Evolutionary conservation across 2,888 invertebrate species (phyloP).

Genomic region (Xylota segnis): DNA sequence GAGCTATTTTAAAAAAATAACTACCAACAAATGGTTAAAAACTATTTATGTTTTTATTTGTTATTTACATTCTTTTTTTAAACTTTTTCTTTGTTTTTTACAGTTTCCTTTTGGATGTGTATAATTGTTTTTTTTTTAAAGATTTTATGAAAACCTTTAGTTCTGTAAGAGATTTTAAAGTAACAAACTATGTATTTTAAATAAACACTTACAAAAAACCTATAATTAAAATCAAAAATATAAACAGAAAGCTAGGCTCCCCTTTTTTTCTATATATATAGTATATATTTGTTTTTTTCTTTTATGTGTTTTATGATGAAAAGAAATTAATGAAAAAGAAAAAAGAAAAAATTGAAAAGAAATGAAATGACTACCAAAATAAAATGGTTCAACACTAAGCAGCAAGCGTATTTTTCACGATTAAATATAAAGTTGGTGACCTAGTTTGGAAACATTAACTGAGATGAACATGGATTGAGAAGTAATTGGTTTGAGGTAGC

Average conservation of each 20-base stretch:
- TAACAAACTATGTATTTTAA: constrained; percentile 43
- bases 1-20: constrained; percentile 26
- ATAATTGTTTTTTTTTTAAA: constrained; percentile 51
- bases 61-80: constrained; percentile 42
- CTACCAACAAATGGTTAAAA: constrained; percentile 51
- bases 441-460: constrained; percentile 58
- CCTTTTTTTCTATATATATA: constrained; percentile 27
- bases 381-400: constrained; percentile 71
- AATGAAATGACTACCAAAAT: constrained; percentile 53
- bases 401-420: constrained; percentile 69
- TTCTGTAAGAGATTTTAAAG: constrained; percentile 34
- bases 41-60: constrained; percentile 58
- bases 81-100: constrained; percentile 69
- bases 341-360: neutral
- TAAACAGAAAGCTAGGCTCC: constrained; percentile 63
- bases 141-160: constrained; percentile 74
- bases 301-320: constrained; percentile 28
- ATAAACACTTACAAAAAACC: constrained; percentile 38
- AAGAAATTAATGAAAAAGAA: constrained; percentile 10
- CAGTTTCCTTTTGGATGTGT: constrained; percentile 38
- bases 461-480: neutral
- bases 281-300: constrained; percentile 24
- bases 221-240: constrained; percentile 20
- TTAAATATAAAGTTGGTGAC: constrained; percentile 44
- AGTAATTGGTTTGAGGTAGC: no score